Base-by-base conservation (phyloP, 2,113 vertebrate species). In the Callospermophilus lateralis region DNA sequence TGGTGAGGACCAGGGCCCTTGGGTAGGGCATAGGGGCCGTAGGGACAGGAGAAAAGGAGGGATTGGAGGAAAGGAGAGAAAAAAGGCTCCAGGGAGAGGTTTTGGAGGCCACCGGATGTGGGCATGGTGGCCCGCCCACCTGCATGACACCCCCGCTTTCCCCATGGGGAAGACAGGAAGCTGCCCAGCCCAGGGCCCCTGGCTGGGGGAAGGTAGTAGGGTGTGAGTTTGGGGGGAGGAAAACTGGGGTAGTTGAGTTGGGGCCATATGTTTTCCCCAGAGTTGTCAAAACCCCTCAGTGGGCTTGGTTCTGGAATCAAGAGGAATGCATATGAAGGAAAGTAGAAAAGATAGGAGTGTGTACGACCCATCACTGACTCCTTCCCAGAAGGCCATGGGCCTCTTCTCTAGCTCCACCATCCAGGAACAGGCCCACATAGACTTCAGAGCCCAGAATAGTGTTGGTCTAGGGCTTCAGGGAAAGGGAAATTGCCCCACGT, bases 101-200 rank as follows among this genome's bases (percentile, higher is more conserved):
- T 90, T 94, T 97, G 73, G 73, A 68, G 53, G 98, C 93, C 92
- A 83, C 96, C 96, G 98, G 98, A 98, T 98, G 98, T 98, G 98
- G 98, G 97, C 78, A 89, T 1, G 12, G 93, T 63, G 88, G 95
- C 94, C 97, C 90, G 7, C 97, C 98, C 97, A 97, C 97, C 97
- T 97, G 96, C 95, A 42, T 92, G 79, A 93, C 96, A 92, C 96
- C 96, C 96, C 93, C 94, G 63, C 96, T 98, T 97, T 97, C 96
- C 98, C 96, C 97, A 97, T 93, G 97, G 94, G 96, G 96, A 97
- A 98, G 95, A 94, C 98, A 98, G 98, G 97, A 98, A 98, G 90
- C 96, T 95, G 90, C 97, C 92, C 68, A 61, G 78, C 84, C 74
- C 70, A 76, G 96, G 95, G 96, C 87, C 97, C 84, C 89, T 53